Percentiles rank a stretch among this genome's conserved stretches.
These are phyloP conservation scores for Schizopygopsis pylzovi DNA, from an alignment of 2,797 vertebrate species.

Conservation along the genomic window DNA sequence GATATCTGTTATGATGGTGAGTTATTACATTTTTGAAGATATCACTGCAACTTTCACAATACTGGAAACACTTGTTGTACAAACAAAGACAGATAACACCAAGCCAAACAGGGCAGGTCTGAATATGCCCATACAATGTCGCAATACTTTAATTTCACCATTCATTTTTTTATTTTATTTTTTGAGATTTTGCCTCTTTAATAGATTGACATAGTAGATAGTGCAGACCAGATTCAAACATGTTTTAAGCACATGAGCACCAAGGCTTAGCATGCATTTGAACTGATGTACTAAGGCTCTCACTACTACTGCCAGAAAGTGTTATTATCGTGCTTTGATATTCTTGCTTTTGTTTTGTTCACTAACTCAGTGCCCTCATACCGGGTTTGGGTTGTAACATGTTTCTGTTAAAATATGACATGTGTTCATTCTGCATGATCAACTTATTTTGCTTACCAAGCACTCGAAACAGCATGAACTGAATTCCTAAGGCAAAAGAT, in stretches of 20 bases:
- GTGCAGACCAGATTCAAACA: neutral
- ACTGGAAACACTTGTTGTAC: conserved; percentile 24
- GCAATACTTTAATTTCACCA: neutral
- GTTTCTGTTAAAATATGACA: neutral
- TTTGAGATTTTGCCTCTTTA: neutral
- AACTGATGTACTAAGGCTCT: neutral
- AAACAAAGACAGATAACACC: neutral
- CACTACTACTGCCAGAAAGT: neutral
- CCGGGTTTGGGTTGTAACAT: neutral
- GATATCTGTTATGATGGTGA: neutral
- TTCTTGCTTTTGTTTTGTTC: neutral
- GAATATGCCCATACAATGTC: neutral
- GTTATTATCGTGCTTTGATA: too few species aligned
- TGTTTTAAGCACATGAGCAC: neutral
- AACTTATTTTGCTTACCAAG: conserved; percentile 78
- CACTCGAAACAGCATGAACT: conserved; percentile 92
- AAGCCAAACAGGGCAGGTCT: conserved; percentile 21
- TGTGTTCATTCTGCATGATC: neutral
- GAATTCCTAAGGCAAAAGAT: conserved; percentile 89
- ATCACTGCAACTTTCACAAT: conserved; percentile 29
- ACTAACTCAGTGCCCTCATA: neutral
- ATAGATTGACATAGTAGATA: neutral
- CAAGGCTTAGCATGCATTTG: neutral
- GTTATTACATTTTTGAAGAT: neutral
- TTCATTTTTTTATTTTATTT: too few species aligned